A percentile compares a stretch with the other conserved stretches of the same genome.
phyloP scores from a whole-genome alignment of 1,140 invertebrate genomes.

The Helicoverpa zea region DNA sequence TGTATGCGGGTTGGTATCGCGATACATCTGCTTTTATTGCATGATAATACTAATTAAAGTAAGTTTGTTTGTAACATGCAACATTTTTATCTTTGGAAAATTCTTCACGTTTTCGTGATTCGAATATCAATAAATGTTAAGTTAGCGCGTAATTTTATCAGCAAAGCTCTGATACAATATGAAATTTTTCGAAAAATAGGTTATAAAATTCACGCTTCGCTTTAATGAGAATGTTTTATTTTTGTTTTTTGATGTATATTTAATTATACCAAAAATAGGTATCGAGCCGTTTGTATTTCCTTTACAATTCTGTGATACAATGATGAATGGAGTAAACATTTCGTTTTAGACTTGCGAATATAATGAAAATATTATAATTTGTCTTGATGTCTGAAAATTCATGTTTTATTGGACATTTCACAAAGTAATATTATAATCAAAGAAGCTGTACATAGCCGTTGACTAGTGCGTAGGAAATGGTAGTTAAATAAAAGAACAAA shows the following conservation, averaged over 20 bases:
- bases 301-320: slow-evolving; percentile 47
- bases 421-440: slow-evolving; percentile 48
- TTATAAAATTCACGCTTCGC: slow-evolving; percentile 20
- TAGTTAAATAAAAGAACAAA: slow-evolving; percentile 67
- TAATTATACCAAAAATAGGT: slow-evolving; percentile 30
- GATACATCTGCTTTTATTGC: no score
- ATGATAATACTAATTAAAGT: no score
- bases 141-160: background rate
- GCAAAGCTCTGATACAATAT: background rate
- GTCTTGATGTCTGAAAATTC: slow-evolving; percentile 29
- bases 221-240: background rate
- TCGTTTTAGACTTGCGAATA: slow-evolving; percentile 42
- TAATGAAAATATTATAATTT: slow-evolving; percentile 23
- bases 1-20: no score
- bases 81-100: no score
- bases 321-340: slow-evolving; percentile 25
- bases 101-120: no score
- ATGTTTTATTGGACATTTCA: slow-evolving; percentile 45
- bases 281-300: slow-evolving; percentile 30
- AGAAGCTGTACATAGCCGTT: slow-evolving; percentile 80
- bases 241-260: slow-evolving; percentile 35
- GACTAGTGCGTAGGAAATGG: slow-evolving; percentile 82
- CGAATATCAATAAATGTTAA: no score
- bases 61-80: no score
- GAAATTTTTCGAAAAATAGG: slow-evolving; percentile 15